phyloP scores from a whole-genome alignment of 2,113 vertebrate genomes.

The Cyanocitta stelleri region DNA sequence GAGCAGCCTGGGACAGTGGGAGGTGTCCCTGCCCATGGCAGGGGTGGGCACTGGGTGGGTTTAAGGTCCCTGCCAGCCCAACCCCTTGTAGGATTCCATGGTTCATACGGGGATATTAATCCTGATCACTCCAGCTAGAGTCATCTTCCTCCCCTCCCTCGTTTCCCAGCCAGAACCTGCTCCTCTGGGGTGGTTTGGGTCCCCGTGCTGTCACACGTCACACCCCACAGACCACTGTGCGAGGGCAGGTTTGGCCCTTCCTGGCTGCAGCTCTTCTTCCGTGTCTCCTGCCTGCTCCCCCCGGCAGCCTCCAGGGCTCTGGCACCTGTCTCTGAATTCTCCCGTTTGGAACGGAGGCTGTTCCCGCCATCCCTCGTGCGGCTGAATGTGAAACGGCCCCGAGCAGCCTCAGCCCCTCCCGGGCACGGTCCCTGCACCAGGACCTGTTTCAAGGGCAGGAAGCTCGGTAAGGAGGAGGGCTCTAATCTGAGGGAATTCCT shows the following conservation, averaged over 20 bases:
- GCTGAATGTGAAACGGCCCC: background rate
- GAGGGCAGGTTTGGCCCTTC: no score
- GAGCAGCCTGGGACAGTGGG: fast-evolving
- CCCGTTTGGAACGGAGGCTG: no score
- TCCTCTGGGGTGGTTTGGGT: background rate
- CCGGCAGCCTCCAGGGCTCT: fast-evolving
- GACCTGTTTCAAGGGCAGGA: background rate
- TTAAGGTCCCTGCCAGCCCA: background rate
- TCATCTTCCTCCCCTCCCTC: background rate
- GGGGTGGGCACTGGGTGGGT: fast-evolving
- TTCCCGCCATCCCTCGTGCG: fast-evolving
- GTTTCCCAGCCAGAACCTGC: background rate
- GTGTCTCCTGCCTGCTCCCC: background rate
- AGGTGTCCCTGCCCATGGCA: background rate
- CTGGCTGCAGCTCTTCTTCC: background rate
- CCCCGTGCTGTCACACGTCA: background rate
- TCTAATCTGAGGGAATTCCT: no score
- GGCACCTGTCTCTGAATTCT: no score
- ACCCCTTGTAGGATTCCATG: background rate
- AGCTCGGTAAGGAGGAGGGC: background rate
- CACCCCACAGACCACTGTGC: fast-evolving
- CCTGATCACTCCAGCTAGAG: background rate
- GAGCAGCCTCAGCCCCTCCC: background rate
- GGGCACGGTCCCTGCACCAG: background rate
- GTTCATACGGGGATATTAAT: background rate